These are phyloP conservation scores for Percina caprodes DNA, from an alignment of 2,113 vertebrate genomes.

Conservation along the genomic window DNA sequence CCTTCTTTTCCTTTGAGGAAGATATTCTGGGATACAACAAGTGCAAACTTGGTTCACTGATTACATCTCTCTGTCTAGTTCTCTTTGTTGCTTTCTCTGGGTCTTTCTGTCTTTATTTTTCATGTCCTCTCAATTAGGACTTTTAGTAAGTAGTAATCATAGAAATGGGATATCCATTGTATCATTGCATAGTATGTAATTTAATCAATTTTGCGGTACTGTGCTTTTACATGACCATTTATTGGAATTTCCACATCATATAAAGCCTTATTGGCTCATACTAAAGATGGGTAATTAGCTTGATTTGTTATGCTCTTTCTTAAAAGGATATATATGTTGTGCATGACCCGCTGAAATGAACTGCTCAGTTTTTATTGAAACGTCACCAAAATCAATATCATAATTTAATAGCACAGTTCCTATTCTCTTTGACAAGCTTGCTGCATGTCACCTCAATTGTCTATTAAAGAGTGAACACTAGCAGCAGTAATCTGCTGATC, in stretches of 20 bases:
- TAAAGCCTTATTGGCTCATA: constrained; percentile 9
- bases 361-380: constrained; percentile 16
- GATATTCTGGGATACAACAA: constrained; percentile 76
- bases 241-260: constrained; percentile 24
- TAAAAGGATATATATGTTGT: neutral
- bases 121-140: constrained; percentile 65
- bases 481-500: constrained; percentile 50
- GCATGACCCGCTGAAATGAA: constrained; percentile 40
- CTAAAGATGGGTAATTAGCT: neutral
- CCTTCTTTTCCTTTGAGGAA: constrained; percentile 74
- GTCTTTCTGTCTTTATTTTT: constrained; percentile 57
- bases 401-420: constrained; percentile 52
- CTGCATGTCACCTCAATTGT: constrained; percentile 43
- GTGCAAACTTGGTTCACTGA: constrained; percentile 81
- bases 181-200: constrained; percentile 6
- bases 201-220: constrained; percentile 25
- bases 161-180: constrained; percentile 42
- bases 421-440: constrained; percentile 66
- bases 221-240: constrained; percentile 2
- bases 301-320: constrained; percentile 10
- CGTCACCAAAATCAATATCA: constrained; percentile 49
- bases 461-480: constrained; percentile 26
- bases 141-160: constrained; percentile 45
- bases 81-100: constrained; percentile 63
- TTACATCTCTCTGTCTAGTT: constrained; percentile 74